These are phyloP conservation scores for Anisognathus igniventris DNA, from an alignment of 2,797 vertebrate genomes.

Conservation along the genomic window DNA sequence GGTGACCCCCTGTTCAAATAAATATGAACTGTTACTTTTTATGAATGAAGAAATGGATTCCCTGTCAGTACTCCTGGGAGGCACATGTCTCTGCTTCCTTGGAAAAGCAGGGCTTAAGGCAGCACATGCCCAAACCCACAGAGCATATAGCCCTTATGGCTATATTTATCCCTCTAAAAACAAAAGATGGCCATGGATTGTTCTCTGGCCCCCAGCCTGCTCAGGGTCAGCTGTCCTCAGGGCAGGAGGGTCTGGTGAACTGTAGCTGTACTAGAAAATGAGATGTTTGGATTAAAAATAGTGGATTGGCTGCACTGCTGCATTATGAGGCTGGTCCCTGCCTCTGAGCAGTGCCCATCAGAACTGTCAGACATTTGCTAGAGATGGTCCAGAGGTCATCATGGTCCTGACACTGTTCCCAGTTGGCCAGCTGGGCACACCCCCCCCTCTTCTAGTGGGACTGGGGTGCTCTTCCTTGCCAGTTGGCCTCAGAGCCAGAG, in stretches of 20 bases:
- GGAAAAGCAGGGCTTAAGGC: neutral
- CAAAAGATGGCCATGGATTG: neutral
- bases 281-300: neutral
- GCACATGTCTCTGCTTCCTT: neutral
- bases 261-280: neutral
- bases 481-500: neutral
- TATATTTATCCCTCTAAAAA: neutral
- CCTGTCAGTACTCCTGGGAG: neutral
- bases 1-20: neutral
- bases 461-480: neutral
- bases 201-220: neutral
- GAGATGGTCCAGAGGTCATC: neutral
- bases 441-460: neutral
- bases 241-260: neutral
- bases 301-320: neutral
- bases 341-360: neutral
- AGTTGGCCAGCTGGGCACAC: neutral
- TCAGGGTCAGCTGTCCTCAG: neutral
- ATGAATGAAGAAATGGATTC: neutral
- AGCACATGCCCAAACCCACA: neutral
- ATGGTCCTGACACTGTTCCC: neutral
- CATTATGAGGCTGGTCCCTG: neutral
- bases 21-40: neutral
- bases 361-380: neutral
- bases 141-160: neutral